phyloP scores from a whole-genome alignment of 2,888 invertebrate genomes.

The Liposcelis brunnea region DNA sequence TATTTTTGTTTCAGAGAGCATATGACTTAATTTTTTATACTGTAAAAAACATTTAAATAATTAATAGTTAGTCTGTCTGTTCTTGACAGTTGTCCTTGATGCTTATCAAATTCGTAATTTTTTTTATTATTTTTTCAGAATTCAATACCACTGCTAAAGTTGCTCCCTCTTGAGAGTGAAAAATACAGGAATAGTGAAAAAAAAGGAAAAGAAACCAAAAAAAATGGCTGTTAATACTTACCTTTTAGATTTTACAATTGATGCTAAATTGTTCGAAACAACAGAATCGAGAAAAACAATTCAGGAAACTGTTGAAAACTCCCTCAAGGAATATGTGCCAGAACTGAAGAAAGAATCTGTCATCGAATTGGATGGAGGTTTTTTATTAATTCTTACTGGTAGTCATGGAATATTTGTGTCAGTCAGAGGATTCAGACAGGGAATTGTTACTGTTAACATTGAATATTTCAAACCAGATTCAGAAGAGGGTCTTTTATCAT shows the following conservation, averaged over 20 bases:
- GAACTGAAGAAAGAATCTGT: conserved; percentile 51
- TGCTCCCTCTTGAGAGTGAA: no score
- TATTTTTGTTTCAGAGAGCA: no score
- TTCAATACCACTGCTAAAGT: no score
- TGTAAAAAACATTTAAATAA: no score
- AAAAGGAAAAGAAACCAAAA: background rate
- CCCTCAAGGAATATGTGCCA: conserved; percentile 51
- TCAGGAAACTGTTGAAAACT: conserved; percentile 47
- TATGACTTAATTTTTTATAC: no score
- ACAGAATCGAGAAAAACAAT: conserved; percentile 45
- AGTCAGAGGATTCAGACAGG: conserved; percentile 53
- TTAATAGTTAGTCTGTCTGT: no score
- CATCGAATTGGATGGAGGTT: conserved; percentile 46
- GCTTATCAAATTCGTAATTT: no score
- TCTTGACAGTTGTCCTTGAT: no score
- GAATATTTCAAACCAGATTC: conserved; percentile 64
- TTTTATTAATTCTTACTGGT: conserved; percentile 50
- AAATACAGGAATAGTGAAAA: no score
- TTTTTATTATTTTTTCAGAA: no score
- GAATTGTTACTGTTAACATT: conserved; percentile 62
- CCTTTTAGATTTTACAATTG: conserved; percentile 61
- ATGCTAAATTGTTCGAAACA: conserved; percentile 46
- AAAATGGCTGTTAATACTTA: conserved; percentile 63
- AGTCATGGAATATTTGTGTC: conserved; percentile 52
- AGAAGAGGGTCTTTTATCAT: conserved; percentile 51